A percentile compares a stretch with the other conserved stretches of the same genome.
phyloP scores from a whole-genome alignment of 2,888 invertebrate species.

The Temnothorax unifasciatus region DNA sequence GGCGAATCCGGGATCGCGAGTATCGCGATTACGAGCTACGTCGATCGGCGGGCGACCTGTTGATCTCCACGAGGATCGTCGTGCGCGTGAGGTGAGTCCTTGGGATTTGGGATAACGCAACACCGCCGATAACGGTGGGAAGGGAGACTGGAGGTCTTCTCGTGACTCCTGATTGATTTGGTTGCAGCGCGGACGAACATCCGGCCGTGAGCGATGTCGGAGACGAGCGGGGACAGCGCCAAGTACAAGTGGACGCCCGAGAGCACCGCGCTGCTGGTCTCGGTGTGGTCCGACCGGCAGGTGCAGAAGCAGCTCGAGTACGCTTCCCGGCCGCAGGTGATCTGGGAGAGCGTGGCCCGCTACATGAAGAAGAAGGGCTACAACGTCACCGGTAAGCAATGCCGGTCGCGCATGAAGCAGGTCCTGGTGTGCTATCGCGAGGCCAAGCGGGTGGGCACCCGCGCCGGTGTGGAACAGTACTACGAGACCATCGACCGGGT shows the following conservation, averaged over 20 bases:
- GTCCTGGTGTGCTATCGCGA: constrained; percentile 85
- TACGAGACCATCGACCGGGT: constrained; percentile 84
- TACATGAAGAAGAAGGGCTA: constrained; percentile 85
- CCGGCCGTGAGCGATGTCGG: constrained; percentile 27
- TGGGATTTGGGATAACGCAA: not conserved
- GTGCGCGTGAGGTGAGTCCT: constrained; percentile 9
- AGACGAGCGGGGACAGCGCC: constrained; percentile 79
- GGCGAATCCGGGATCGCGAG: not conserved
- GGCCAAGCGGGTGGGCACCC: constrained; percentile 82
- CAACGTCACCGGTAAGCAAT: constrained; percentile 83
- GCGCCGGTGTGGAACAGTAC: constrained; percentile 83
- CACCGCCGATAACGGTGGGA: not conserved
- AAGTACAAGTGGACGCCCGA: constrained; percentile 86
- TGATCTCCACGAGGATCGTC: constrained; percentile 18
- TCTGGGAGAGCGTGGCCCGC: constrained; percentile 84
- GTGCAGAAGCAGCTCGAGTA: constrained; percentile 85
- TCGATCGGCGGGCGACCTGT: constrained; percentile 35
- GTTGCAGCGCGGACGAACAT: not conserved
- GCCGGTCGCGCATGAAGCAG: constrained; percentile 85
- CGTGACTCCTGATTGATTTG: not conserved
- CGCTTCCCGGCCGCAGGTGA: constrained; percentile 81
- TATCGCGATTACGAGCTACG: not conserved
- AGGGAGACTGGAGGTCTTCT: not conserved
- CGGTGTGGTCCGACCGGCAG: constrained; percentile 85
- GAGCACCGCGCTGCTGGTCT: constrained; percentile 83